Evolutionary conservation across 1,140 invertebrate species (phyloP), one percentile per base, ranked within the genome.

Genomic region (Eueides isabella): DNA sequence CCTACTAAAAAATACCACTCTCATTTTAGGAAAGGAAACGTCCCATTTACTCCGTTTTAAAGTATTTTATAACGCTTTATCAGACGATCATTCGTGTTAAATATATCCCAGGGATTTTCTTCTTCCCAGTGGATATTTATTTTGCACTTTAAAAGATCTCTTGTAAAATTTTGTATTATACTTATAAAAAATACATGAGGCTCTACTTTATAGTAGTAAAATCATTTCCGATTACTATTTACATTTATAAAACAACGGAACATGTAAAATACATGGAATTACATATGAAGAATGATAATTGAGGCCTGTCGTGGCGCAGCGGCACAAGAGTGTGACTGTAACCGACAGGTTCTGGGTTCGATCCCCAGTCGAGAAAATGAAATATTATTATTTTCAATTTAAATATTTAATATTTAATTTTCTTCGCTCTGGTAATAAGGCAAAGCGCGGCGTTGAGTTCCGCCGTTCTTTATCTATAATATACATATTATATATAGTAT

Each of bases 41-140:
- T 19, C 2, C 11, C 35, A 11, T 38, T 38, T 38, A 38, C 11
- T 6, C 35, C 38, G 5, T 55, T 55, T 26, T 55, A 55, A 23
- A 55, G 2, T 55, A 55, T 26, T 55, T 55, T 55, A 55, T 12
- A 26, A 23, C 48, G 19, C 19, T 26, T 55, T 55, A 55, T 12
- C 23, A 23, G 23, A 26, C 48, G 48, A 26, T 55, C 11, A 33
- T 33, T 61, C 31, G 29, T 61, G 41, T 31, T 31, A 68, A 48
- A 68, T 68, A 55, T 55, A 55, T 68, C 66, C n/a, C 66, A 5
- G 35, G 66, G 66, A 68, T 68, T 68, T 68, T 26, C 66, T 31
- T 26, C 28, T 68, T n/a, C 5, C 28, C 12, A 28, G 41, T 19
- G 41, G 26, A 68, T 44, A 23, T 68, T 67, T 55, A 19, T 55